A percentile compares a stretch with the other conserved stretches of the same genome.
These are phyloP conservation scores for Cylindroiulus punctatus DNA, from an alignment of 2,888 invertebrate genomes.

Conservation along the genomic window DNA sequence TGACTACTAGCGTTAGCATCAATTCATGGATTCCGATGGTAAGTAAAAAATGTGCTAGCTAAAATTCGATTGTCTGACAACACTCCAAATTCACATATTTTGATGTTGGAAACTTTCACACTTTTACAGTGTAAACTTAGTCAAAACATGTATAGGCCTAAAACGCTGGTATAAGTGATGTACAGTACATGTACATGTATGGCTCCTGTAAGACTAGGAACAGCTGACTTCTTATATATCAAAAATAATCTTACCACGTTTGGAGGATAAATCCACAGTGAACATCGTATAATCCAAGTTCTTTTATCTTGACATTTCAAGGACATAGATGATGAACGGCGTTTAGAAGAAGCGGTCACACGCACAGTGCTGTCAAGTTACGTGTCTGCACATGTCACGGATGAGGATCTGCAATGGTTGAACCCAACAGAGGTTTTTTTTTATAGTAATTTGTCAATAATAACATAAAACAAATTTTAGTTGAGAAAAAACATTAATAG, in stretches of 20 bases:
- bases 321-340: conserved; percentile 69
- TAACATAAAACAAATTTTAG: no score
- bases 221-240: no score
- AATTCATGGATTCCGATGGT: conserved; percentile 83
- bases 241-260: background rate
- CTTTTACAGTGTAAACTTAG: no score
- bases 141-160: no score
- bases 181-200: background rate
- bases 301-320: conserved; percentile 52
- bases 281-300: conserved; percentile 6
- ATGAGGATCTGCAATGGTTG: conserved; percentile 53
- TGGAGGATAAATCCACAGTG: background rate
- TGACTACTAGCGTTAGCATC: conserved; percentile 71
- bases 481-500: no score
- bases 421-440: conserved; percentile 58
- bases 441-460: background rate
- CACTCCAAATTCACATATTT: background rate
- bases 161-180: no score
- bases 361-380: conserved; percentile 72
- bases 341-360: conserved; percentile 74
- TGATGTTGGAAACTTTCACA: no score
- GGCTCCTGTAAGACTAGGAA: no score
- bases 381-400: background rate
- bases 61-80: no score
- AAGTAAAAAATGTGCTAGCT: conserved; percentile 59